Evolutionary conservation across 2,797 vertebrate genomes (phyloP).

Genomic region (Sorex maritimensis): DNA sequence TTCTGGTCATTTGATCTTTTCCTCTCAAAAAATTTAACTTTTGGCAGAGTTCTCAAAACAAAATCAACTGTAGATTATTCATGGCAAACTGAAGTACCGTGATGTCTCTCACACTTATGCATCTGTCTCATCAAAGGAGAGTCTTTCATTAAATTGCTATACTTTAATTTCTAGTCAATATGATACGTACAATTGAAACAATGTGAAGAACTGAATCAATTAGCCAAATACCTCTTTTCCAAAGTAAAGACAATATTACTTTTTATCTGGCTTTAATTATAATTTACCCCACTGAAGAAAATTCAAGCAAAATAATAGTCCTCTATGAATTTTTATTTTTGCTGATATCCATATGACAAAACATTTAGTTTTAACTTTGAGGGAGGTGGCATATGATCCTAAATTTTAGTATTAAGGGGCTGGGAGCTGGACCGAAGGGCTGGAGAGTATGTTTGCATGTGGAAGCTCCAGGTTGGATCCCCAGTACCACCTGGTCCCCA

Average conservation of each 20-base stretch:
- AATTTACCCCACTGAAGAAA: not conserved
- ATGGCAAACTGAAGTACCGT: not conserved
- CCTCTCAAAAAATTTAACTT: constrained; percentile 43
- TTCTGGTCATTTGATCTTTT: not conserved
- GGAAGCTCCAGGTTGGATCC: too few species aligned
- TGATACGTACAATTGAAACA: not conserved
- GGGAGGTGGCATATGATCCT: too few species aligned
- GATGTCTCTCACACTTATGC: not conserved
- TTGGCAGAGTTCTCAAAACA: not conserved
- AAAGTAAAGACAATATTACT: constrained; percentile 43
- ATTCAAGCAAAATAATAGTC: not conserved
- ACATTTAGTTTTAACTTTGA: constrained; percentile 22
- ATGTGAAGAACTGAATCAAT: constrained; percentile 21
- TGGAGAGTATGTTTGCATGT: too few species aligned
- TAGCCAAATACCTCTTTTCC: not conserved
- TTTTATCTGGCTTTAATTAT: constrained; percentile 3
- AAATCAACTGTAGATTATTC: constrained; percentile 42
- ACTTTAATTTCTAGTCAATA: not conserved
- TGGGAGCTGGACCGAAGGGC: too few species aligned
- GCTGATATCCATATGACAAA: not conserved
- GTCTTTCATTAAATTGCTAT: not conserved
- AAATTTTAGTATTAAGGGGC: too few species aligned
- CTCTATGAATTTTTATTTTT: constrained; percentile 14
- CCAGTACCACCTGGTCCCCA: too few species aligned
- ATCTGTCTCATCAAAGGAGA: not conserved